Evolutionary conservation across 2,888 invertebrate genomes (phyloP).

Genomic region (Catotricha subobsoleta): DNA sequence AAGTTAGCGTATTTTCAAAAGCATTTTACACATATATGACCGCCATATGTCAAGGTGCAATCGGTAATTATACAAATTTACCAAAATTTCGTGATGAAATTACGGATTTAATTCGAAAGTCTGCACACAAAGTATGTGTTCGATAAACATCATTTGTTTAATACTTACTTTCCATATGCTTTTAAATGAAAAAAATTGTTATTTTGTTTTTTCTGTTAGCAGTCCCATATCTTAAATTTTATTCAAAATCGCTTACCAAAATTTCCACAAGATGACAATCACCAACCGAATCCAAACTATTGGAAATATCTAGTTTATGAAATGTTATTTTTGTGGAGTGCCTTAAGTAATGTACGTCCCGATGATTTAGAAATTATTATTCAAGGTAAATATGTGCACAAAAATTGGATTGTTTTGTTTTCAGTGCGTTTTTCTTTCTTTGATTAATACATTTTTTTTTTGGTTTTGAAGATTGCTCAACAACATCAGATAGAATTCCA

Average conservation of each 20-base stretch:
- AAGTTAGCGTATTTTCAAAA: conserved; percentile 35
- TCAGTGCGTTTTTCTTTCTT: neutral
- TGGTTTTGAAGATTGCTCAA: conserved; percentile 8
- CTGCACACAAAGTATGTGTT: conserved; percentile 20
- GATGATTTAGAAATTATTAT: conserved; percentile 28
- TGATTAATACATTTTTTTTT: neutral
- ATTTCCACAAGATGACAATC: conserved; percentile 12
- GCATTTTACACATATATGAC: conserved; percentile 45
- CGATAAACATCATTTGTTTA: neutral
- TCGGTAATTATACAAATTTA: conserved; percentile 15
- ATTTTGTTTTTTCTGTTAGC: conserved; percentile 15
- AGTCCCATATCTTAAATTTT: conserved; percentile 28
- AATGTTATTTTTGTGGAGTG: conserved; percentile 49
- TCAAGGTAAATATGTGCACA: conserved; percentile 21
- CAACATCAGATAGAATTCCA: conserved; percentile 13
- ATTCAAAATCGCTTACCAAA: conserved; percentile 24
- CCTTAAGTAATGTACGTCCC: conserved; percentile 36
- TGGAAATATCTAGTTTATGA: conserved; percentile 44
- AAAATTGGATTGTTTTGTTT: neutral
- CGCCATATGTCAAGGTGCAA: conserved; percentile 27
- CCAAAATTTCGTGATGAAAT: conserved; percentile 19
- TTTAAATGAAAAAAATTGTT: neutral
- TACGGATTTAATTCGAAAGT: conserved; percentile 16
- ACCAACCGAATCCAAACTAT: conserved; percentile 21
- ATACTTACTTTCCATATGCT: neutral